These are phyloP conservation scores for Empidonax traillii DNA, from an alignment of 2,113 vertebrate species.

Conservation along the genomic window DNA sequence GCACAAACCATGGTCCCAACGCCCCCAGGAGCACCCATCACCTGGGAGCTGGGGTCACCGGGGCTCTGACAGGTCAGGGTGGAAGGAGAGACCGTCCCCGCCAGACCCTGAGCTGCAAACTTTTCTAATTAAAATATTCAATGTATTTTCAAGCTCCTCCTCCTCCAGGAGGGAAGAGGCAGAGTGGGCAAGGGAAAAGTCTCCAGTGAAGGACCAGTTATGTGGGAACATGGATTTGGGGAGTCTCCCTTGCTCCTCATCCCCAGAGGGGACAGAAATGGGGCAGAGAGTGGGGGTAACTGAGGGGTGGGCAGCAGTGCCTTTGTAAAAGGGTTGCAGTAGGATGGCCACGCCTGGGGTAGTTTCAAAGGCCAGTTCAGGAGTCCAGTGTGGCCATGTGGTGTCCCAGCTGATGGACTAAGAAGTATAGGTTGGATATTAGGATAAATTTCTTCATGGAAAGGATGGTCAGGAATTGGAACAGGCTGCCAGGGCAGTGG, in stretches of 20 bases:
- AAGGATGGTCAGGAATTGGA: neutral
- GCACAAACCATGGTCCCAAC: rapidly evolving
- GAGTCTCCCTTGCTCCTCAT: neutral
- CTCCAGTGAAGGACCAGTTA: neutral
- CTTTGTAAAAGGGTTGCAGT: neutral
- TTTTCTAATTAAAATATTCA: neutral
- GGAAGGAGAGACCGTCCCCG: neutral
- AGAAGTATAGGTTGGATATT: neutral
- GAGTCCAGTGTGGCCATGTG: rapidly evolving
- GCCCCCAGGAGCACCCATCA: neutral
- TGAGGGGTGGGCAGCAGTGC: neutral
- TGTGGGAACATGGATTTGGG: neutral
- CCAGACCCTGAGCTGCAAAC: neutral
- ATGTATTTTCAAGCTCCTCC: neutral
- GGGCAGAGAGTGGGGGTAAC: too few relatives aligned
- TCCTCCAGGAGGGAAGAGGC: neutral
- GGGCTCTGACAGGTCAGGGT: neutral
- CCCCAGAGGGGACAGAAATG: neutral
- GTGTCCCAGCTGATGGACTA: neutral
- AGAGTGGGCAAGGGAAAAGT: neutral
- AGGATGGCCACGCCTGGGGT: neutral
- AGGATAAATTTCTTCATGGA: neutral
- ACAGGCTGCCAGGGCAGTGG: neutral
- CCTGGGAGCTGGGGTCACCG: neutral
- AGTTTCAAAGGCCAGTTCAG: neutral